phyloP scores from a whole-genome alignment of 2,113 vertebrate genomes.

The Plestiodon gilberti region DNA sequence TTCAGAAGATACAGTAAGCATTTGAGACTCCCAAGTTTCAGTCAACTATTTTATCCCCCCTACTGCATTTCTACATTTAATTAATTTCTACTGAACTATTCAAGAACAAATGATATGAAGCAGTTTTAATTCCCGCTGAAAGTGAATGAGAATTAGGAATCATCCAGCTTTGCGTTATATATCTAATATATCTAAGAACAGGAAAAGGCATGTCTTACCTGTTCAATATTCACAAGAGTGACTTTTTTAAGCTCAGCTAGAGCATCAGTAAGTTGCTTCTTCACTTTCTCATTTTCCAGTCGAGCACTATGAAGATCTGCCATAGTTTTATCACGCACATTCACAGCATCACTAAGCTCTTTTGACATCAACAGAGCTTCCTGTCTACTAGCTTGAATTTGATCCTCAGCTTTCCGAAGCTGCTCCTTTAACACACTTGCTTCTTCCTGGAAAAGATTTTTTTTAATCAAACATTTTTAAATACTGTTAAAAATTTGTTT shows the following conservation, averaged over 20 bases:
- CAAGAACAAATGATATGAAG: not conserved
- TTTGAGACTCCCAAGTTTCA: not conserved
- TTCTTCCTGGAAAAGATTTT: conserved; percentile 81
- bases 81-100: not conserved
- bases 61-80: not conserved
- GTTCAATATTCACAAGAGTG: conserved; percentile 77
- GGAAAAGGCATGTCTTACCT: conserved; percentile 71
- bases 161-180: too few species aligned
- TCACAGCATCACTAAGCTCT: conserved; percentile 92
- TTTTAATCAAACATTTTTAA: not conserved
- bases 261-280: conserved; percentile 82
- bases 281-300: conserved; percentile 84
- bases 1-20: not conserved
- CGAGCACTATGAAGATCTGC: conserved; percentile 90
- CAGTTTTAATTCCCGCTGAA: not conserved
- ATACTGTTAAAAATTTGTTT: not conserved
- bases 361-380: conserved; percentile 87
- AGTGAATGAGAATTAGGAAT: not conserved
- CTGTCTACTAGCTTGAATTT: conserved; percentile 91
- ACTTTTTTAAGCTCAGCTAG: conserved; percentile 82
- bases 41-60: not conserved
- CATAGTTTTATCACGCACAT: conserved; percentile 91
- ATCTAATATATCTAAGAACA: too few species aligned
- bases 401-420: conserved; percentile 93
- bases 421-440: conserved; percentile 86